Evolutionary conservation across 2,888 invertebrate genomes (phyloP).

Genomic region (Caenorhabditis sp.): DNA sequence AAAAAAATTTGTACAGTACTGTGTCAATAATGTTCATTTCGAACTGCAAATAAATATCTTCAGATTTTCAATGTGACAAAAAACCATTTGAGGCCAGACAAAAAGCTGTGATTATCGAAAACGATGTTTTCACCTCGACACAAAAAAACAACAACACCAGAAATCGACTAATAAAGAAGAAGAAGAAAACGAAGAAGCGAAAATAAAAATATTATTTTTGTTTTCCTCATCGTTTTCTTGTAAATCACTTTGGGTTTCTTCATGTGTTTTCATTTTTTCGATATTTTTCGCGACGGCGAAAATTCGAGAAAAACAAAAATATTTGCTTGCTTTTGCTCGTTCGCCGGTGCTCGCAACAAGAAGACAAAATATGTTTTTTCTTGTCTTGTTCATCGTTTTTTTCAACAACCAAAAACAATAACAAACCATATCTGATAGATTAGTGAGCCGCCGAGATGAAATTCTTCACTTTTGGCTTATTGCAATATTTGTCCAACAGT

Average conservation of each 20-base stretch:
- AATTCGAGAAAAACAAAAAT: conserved; percentile 1
- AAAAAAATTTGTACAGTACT: no score
- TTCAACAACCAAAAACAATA: background rate
- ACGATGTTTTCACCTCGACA: background rate
- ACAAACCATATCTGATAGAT: background rate
- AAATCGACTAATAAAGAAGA: background rate
- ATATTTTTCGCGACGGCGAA: conserved; percentile 1
- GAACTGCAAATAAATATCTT: no score
- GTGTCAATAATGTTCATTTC: no score
- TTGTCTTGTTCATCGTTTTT: background rate
- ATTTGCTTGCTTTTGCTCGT: background rate
- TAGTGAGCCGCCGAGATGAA: background rate
- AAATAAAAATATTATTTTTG: conserved; percentile 1
- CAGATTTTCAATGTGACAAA: no score
- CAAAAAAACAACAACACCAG: background rate
- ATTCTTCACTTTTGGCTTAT: no score
- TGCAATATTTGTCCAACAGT: no score
- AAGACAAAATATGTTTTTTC: conserved; percentile 1
- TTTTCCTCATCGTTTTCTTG: conserved; percentile 1
- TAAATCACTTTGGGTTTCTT: conserved; percentile 1
- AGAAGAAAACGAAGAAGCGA: background rate
- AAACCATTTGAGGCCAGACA: background rate
- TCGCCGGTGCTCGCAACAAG: conserved; percentile 1
- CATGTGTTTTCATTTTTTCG: conserved; percentile 1
- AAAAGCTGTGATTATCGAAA: background rate